These are phyloP conservation scores for Drosophila sucinea DNA, from an alignment of 1,140 invertebrate species.

Conservation along the genomic window DNA sequence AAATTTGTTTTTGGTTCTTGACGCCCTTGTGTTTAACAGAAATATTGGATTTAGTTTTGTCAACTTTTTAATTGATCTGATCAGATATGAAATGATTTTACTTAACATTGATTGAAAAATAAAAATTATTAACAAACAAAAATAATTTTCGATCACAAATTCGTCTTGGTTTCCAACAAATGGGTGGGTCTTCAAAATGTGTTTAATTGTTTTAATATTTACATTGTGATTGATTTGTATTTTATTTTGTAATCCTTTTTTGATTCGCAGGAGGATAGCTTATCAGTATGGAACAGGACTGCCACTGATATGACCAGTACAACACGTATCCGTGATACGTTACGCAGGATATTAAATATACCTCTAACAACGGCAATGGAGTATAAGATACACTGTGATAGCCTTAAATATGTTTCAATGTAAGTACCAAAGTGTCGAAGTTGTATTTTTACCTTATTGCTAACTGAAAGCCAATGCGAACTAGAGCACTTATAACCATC, in stretches of 20 bases:
- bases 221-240: background rate
- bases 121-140: constrained; percentile 79
- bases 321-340: constrained; percentile 95
- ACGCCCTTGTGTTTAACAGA: constrained; percentile 63
- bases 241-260: constrained; percentile 2
- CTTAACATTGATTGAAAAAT: constrained; percentile 79
- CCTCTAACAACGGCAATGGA: constrained; percentile 96
- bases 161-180: constrained; percentile 48
- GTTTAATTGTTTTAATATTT: background rate
- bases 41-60: constrained; percentile 54
- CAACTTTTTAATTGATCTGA: constrained; percentile 70
- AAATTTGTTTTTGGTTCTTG: constrained; percentile 39
- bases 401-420: constrained; percentile 87
- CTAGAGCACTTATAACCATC: background rate
- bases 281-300: constrained; percentile 99
- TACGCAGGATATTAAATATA: constrained; percentile 96
- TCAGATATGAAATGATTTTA: constrained; percentile 74
- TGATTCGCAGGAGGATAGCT: constrained; percentile 94
- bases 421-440: constrained; percentile 51
- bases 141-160: background rate
- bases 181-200: background rate
- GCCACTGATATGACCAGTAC: constrained; percentile 94
- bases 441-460: no score
- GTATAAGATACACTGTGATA: constrained; percentile 97
- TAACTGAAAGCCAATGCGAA: background rate